Base-by-base conservation (phyloP, 2,113 vertebrate species). In the Leuciscus idus region DNA sequence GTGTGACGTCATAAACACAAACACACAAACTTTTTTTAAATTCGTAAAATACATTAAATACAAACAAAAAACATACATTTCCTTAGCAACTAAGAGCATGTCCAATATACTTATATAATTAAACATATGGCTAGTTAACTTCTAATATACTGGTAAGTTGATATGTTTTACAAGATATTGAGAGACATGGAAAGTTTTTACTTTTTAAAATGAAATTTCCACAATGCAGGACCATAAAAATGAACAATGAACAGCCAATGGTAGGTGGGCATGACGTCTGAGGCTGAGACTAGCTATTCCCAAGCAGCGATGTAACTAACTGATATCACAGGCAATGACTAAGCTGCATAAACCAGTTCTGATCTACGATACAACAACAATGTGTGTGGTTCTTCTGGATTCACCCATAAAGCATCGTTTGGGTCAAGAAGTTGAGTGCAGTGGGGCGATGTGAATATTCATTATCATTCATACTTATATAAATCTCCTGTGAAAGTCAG, bases 381-480 rank as follows among this genome's bases (percentile, higher is more conserved):
- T 2, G n/a, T 59, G 59, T 66, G 66, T 23, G n/a, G 30, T 82
- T 88, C 61, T 43, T 77, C 28, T 6, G 33, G 80, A 74, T 77
- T 79, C 39, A 82, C 74, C 77, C 75, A 50, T 46, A 82, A 55
- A 46, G 81, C 81, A 78, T 61, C 57, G 55, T 80, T 64, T 68
- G 72, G 77, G 86, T 89, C 89, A 86, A 86, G 84, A 82, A 84
- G 52, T 85, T 82, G 82, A 84, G 88, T 80, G 79, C 2, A 36
- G 55, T 50, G 48, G 50, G 48, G 39, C 68, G 15, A 55, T 55
- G 61, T 86, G 77, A 89, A 89, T 88, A 89, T 88, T 73, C 46
- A 88, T 84, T 59, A 86, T 62, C 73, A 17, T 6, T 57, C 52
- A 28, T 66, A 55, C 85, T 78, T 88, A 88, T 88, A 85, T 74